phyloP scores from a whole-genome alignment of 2,888 invertebrate species.

The Carabus problematicus region DNA sequence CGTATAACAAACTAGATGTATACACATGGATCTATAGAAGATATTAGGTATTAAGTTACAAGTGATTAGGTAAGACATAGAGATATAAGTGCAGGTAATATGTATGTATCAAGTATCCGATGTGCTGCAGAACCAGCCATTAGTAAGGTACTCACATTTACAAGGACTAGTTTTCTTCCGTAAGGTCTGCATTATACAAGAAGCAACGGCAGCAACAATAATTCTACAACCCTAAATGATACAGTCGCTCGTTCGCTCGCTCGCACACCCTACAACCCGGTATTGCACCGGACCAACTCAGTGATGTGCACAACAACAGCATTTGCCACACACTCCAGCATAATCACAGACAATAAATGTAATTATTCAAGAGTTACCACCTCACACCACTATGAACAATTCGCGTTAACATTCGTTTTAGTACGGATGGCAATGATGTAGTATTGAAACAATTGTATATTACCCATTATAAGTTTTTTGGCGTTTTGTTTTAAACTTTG shows the following conservation, averaged over 20 bases:
- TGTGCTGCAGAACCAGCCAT: slow-evolving; percentile 5
- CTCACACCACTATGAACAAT: slow-evolving; percentile 32
- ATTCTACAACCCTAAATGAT: not conserved
- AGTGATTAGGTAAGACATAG: no score
- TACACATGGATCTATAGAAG: no score
- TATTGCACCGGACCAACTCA: slow-evolving; percentile 9
- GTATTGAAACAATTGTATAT: slow-evolving; percentile 33
- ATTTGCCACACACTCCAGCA: slow-evolving; percentile 26
- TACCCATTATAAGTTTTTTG: slow-evolving; percentile 27
- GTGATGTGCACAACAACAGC: slow-evolving; percentile 17
- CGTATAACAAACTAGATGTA: no score
- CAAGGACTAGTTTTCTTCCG: slow-evolving; percentile 92
- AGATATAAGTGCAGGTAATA: not conserved
- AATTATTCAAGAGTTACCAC: not conserved
- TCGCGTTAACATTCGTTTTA: not conserved
- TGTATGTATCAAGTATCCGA: no score
- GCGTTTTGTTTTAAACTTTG: not conserved
- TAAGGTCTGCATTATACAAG: slow-evolving; percentile 80
- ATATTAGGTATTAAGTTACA: no score
- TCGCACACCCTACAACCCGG: slow-evolving; percentile 17
- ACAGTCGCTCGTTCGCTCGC: no score
- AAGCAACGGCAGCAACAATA: slow-evolving; percentile 18
- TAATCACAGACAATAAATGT: not conserved
- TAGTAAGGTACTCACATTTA: slow-evolving; percentile 79
- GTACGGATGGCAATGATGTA: no score